Conservation (phyloP, 2,888 invertebrate species). For the Hydrotaea cyrtoneurina region DNA sequence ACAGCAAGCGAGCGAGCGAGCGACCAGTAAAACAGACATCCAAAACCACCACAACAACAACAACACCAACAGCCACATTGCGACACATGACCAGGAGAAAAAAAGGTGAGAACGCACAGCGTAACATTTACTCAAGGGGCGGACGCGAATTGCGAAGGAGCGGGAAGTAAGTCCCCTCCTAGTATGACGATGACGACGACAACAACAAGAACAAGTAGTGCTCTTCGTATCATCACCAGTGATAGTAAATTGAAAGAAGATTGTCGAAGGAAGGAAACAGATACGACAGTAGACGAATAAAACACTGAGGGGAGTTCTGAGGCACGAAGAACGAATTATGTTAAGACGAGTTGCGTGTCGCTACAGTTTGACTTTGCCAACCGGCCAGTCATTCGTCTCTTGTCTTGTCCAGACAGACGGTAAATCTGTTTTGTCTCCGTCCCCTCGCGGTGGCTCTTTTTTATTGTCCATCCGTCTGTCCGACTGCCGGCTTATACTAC, state of each 20-base stretch:
- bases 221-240: background rate
- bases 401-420: background rate
- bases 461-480: conserved; percentile 15
- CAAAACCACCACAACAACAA: conserved; percentile 16
- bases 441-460: background rate
- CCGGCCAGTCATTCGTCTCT: conserved; percentile 10
- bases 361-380: background rate
- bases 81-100: conserved; percentile 39
- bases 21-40: conserved; percentile 48
- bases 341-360: background rate
- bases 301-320: conserved; percentile 59
- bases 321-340: conserved; percentile 9
- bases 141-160: background rate
- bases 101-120: conserved; percentile 65
- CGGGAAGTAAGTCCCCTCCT: background rate
- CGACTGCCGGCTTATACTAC: background rate
- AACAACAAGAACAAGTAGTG: background rate
- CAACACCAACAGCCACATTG: background rate
- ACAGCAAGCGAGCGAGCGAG: conserved; percentile 1
- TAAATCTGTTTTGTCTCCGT: conserved; percentile 13
- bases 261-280: conserved; percentile 16
- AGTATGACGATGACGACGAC: background rate
- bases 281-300: conserved; percentile 23
- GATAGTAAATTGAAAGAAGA: conserved; percentile 19
- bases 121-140: conserved; percentile 23